Conservation (phyloP, 30 jellyfish, hydroid and myxozoan genomes). For the Catostylus mosaicus region DNA sequence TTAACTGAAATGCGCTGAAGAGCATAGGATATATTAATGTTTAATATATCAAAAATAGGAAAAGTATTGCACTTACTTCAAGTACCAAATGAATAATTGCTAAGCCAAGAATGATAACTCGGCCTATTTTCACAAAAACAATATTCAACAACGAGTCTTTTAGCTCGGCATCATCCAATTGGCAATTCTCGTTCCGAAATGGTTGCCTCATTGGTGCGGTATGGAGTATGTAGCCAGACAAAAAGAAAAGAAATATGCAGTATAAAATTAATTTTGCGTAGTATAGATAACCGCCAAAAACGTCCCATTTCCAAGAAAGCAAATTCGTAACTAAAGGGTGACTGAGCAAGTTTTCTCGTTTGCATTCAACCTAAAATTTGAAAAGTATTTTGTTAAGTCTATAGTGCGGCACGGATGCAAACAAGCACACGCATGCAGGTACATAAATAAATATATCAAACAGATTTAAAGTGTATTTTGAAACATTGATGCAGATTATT, state of each 20-base stretch:
- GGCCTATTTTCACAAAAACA: slow-evolving; percentile 71
- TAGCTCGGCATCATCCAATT: slow-evolving; percentile 46
- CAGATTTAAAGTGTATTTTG: no score
- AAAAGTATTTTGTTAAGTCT: no score
- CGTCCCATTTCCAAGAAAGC: slow-evolving; percentile 80
- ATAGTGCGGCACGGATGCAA: no score
- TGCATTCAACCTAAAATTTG: slow-evolving; percentile 50
- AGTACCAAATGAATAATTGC: slow-evolving; percentile 78
- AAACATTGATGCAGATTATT: no score
- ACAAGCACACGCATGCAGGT: no score
- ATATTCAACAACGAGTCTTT: slow-evolving; percentile 3
- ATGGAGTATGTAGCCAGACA: slow-evolving; percentile 77
- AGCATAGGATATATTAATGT: no score
- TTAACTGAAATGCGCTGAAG: no score
- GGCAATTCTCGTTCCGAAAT: slow-evolving; percentile 80
- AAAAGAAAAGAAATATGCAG: slow-evolving; percentile 63
- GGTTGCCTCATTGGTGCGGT: slow-evolving; percentile 96
- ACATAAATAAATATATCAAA: no score
- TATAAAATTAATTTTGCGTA: slow-evolving; percentile 77
- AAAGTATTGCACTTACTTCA: slow-evolving; percentile 83
- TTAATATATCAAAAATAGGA: no score
- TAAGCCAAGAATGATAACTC: slow-evolving; percentile 59
- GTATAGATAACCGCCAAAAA: slow-evolving; percentile 73
- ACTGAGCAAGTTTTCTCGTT: slow-evolving; percentile 73
- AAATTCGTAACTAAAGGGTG: slow-evolving; percentile 76